These are phyloP conservation scores for Gryllus longicercus DNA, from an alignment of 2,888 invertebrate species.

Conservation along the genomic window DNA sequence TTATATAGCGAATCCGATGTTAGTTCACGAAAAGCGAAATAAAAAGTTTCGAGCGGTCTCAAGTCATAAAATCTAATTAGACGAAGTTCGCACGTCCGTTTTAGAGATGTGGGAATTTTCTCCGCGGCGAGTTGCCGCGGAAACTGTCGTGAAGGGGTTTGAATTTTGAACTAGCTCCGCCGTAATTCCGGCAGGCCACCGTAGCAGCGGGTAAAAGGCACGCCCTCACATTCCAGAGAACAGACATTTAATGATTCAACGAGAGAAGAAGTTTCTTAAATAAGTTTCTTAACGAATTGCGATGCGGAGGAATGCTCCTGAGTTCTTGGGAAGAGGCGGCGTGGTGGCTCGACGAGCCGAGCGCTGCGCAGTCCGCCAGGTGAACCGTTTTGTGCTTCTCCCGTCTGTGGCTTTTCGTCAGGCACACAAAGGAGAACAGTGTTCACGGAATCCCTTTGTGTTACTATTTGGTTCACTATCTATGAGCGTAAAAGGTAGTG, in stretches of 20 bases:
- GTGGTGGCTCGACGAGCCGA: not conserved
- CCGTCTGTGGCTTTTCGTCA: not conserved
- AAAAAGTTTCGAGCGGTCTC: not conserved
- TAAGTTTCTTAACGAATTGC: conserved; percentile 6
- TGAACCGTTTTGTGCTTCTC: not conserved
- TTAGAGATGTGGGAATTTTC: not conserved
- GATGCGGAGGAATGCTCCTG: not conserved
- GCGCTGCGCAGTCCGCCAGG: not conserved
- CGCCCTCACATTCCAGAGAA: not conserved
- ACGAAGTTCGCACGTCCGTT: not conserved
- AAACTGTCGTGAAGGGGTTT: not conserved
- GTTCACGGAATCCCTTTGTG: not conserved
- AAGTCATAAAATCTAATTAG: not conserved
- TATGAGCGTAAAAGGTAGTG: too few relatives aligned
- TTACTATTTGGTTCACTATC: too few relatives aligned
- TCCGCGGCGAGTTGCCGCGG: not conserved
- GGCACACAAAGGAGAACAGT: not conserved
- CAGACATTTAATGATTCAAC: conserved; percentile 2
- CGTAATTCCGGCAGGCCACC: not conserved
- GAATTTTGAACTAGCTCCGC: not conserved
- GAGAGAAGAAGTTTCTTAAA: not conserved
- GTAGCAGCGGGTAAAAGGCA: not conserved
- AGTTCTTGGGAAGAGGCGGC: not conserved
- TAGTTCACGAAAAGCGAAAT: not conserved
- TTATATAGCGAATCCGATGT: too few relatives aligned